Evolutionary conservation across 1,140 invertebrate genomes (phyloP).

Genomic region (Drosophila elegans): DNA sequence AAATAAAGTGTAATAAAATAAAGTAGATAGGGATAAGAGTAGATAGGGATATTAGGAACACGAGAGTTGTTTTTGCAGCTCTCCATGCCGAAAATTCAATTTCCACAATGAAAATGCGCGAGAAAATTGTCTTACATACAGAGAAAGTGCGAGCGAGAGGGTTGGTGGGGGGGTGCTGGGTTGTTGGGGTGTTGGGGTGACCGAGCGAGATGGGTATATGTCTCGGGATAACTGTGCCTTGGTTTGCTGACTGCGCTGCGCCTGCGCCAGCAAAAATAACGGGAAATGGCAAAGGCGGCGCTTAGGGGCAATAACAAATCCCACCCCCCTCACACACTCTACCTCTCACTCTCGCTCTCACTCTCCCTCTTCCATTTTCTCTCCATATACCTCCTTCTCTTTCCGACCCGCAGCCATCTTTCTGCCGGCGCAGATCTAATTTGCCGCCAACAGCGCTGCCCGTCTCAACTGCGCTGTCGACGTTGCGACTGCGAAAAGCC

Average conservation of each 20-base stretch:
- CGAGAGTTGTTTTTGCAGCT: constrained; percentile 54
- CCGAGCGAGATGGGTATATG: constrained; percentile 16
- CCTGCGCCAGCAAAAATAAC: constrained; percentile 67
- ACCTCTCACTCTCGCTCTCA: neutral
- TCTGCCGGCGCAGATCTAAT: constrained; percentile 56
- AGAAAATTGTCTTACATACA: constrained; percentile 79
- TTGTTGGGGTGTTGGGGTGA: neutral
- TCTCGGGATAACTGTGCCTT: constrained; percentile 44
- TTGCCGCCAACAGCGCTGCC: constrained; percentile 25
- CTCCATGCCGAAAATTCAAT: constrained; percentile 80
- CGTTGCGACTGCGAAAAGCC: constrained; percentile 54
- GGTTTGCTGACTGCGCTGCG: constrained; percentile 65
- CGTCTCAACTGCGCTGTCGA: constrained; percentile 32
- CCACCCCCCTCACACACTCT: constrained; percentile 1
- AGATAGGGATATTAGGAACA: constrained; percentile 33
- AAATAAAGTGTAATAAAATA: constrained; percentile 83
- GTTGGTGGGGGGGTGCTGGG: neutral
- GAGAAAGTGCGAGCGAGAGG: constrained; percentile 16
- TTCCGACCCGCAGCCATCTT: constrained; percentile 49
- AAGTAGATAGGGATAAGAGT: constrained; percentile 67
- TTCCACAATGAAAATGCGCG: constrained; percentile 81
- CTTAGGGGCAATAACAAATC: constrained; percentile 53
- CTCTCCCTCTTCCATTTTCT: no score
- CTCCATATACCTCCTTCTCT: constrained; percentile 40
- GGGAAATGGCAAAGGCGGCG: constrained; percentile 80